These are phyloP conservation scores for Camponotus vicinus DNA, from an alignment of 1,140 invertebrate genomes.

Conservation along the genomic window DNA sequence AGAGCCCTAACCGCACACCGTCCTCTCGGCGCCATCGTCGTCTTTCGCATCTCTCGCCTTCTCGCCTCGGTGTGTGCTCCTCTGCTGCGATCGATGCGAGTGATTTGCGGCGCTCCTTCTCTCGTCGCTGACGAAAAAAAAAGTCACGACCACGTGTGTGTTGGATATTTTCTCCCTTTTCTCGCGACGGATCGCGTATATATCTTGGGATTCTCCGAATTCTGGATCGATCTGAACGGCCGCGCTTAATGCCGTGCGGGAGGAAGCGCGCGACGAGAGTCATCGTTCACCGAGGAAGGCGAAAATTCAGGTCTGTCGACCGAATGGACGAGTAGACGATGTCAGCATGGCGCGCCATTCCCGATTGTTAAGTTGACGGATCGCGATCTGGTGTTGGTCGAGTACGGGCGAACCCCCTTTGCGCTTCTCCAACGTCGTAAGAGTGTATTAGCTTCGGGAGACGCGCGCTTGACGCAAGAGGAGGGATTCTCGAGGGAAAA, in stretches of 20 bases:
- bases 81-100: not conserved
- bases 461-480: not conserved
- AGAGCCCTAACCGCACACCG: not conserved
- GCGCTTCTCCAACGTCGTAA: not conserved
- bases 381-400: slow-evolving; percentile 56
- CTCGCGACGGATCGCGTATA: too few species aligned
- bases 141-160: slow-evolving; percentile 13
- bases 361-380: slow-evolving; percentile 65
- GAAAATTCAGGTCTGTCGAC: slow-evolving; percentile 28
- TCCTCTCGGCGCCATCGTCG: not conserved
- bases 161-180: not conserved
- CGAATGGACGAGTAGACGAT: slow-evolving; percentile 33
- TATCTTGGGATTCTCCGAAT: too few species aligned
- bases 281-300: slow-evolving; percentile 22
- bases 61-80: too few species aligned
- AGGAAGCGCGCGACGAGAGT: slow-evolving; percentile 3
- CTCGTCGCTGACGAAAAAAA: not conserved
- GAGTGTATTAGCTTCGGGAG: not conserved
- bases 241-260: slow-evolving; percentile 31
- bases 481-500: not conserved
- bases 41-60: not conserved
- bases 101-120: slow-evolving; percentile 2
- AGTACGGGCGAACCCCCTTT: slow-evolving; percentile 33
- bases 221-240: slow-evolving; percentile 14
- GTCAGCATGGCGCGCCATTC: slow-evolving; percentile 68